Percentiles rank a stretch among this genome's conserved stretches.
These are phyloP conservation scores for Pomatorhinus ruficollis DNA, from an alignment of 2,113 vertebrate genomes.

Conservation along the genomic window DNA sequence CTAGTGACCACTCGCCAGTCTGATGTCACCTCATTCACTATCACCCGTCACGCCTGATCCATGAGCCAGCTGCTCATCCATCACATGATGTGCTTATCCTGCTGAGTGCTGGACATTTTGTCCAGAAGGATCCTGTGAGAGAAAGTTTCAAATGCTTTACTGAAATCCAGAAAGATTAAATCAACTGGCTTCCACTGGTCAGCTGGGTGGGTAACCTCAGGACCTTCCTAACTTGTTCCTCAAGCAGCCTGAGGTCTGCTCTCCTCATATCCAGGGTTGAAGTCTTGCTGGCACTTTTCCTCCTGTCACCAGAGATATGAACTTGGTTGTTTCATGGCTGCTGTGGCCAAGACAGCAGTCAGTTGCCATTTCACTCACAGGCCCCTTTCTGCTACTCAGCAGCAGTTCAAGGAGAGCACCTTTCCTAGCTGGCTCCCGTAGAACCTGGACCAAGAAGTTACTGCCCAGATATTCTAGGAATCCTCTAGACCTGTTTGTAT, in stretches of 20 bases:
- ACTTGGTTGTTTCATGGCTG: background rate
- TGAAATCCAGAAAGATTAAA: background rate
- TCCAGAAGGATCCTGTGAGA: background rate
- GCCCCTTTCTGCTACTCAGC: background rate
- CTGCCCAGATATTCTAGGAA: background rate
- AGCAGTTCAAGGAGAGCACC: background rate
- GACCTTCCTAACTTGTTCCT: background rate
- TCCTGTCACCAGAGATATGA: background rate
- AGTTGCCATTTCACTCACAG: background rate
- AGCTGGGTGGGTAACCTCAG: background rate
- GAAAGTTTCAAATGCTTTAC: background rate
- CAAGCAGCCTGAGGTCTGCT: background rate
- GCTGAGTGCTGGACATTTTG: background rate
- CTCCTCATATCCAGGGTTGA: background rate
- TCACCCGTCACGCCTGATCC: rapidly evolving
- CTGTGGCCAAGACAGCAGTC: background rate
- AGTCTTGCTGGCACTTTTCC: background rate
- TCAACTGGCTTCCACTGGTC: background rate
- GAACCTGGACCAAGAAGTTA: background rate
- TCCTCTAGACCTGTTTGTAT: background rate
- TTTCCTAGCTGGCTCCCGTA: background rate
- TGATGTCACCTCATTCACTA: background rate
- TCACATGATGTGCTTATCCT: background rate
- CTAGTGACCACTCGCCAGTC: background rate
- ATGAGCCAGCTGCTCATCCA: background rate